These are phyloP conservation scores for Tetheella fluctuosa DNA, from an alignment of 2,888 invertebrate species.

Conservation along the genomic window DNA sequence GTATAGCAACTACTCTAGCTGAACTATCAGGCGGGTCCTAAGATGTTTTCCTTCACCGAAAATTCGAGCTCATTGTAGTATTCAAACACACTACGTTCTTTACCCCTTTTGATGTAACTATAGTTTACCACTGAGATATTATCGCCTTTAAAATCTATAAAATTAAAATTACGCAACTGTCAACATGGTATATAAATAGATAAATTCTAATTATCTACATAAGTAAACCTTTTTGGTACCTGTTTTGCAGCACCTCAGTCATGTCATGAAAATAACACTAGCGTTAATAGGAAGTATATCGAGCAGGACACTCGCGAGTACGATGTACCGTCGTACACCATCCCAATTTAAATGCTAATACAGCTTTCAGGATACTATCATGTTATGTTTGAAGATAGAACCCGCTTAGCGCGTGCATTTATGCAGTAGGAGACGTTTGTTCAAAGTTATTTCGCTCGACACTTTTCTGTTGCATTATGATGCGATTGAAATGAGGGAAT, in stretches of 20 bases:
- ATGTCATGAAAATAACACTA: not conserved
- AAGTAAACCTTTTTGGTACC: too few relatives aligned
- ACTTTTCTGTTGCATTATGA: conserved; percentile 34
- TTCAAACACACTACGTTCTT: too few relatives aligned
- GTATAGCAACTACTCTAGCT: too few relatives aligned
- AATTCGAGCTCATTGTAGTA: too few relatives aligned
- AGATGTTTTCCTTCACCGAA: too few relatives aligned
- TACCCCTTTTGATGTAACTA: too few relatives aligned
- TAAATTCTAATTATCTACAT: too few relatives aligned
- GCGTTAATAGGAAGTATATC: conserved; percentile 19
- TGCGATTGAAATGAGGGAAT: conserved; percentile 9
- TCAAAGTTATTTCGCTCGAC: conserved; percentile 37
- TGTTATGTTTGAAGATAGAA: conserved; percentile 57
- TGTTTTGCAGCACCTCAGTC: not conserved
- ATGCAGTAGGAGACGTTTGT: conserved; percentile 46
- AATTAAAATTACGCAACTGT: too few relatives aligned
- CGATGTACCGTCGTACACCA: conserved; percentile 30
- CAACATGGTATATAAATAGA: too few relatives aligned
- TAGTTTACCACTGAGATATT: too few relatives aligned
- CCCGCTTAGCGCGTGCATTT: conserved; percentile 54
- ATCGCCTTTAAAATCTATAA: too few relatives aligned
- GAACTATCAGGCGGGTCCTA: too few relatives aligned
- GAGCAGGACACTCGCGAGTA: conserved; percentile 28
- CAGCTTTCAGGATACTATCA: conserved; percentile 46
- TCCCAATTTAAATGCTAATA: conserved; percentile 73